Evolutionary conservation across 2,888 invertebrate genomes (phyloP).

Genomic region (Julus scanicus): DNA sequence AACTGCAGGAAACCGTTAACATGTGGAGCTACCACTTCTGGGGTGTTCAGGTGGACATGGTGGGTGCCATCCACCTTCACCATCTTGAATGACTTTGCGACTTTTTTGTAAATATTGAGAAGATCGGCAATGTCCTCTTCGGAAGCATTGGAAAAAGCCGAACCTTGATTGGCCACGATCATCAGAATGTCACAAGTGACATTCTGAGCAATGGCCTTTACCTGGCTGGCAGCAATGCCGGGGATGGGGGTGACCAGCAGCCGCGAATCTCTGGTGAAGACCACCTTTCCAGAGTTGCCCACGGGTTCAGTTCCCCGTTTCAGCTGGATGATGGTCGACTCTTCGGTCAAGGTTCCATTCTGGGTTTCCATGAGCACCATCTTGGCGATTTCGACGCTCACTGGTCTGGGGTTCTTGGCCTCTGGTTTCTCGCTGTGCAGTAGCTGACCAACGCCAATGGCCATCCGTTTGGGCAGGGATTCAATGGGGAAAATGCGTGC

Average conservation of each 20-base stretch:
- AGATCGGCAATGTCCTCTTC: constrained; percentile 31
- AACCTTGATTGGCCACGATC: not conserved
- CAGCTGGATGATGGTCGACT: constrained; percentile 59
- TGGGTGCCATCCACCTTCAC: constrained; percentile 56
- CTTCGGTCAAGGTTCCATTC: constrained; percentile 58
- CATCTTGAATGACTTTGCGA: constrained; percentile 52
- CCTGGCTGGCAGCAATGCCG: constrained; percentile 58
- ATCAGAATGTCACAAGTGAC: constrained; percentile 56
- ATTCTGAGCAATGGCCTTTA: constrained; percentile 57
- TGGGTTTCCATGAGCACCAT: constrained; percentile 76
- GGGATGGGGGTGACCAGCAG: constrained; percentile 58
- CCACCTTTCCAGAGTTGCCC: constrained; percentile 58
- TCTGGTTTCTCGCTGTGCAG: not conserved
- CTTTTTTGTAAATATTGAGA: constrained; percentile 47
- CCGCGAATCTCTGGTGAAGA: constrained; percentile 60
- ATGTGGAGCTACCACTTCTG: constrained; percentile 61
- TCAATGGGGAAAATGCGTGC: constrained; percentile 50
- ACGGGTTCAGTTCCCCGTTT: constrained; percentile 58
- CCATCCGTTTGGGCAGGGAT: not conserved
- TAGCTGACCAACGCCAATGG: not conserved
- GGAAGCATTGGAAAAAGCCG: not conserved
- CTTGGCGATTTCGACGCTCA: constrained; percentile 74
- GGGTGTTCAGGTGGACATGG: constrained; percentile 60
- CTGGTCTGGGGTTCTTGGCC: not conserved
- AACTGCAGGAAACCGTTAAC: constrained; percentile 60